These are phyloP conservation scores for Bujurquina vittata DNA, from an alignment of 2,113 vertebrate species.

Conservation along the genomic window DNA sequence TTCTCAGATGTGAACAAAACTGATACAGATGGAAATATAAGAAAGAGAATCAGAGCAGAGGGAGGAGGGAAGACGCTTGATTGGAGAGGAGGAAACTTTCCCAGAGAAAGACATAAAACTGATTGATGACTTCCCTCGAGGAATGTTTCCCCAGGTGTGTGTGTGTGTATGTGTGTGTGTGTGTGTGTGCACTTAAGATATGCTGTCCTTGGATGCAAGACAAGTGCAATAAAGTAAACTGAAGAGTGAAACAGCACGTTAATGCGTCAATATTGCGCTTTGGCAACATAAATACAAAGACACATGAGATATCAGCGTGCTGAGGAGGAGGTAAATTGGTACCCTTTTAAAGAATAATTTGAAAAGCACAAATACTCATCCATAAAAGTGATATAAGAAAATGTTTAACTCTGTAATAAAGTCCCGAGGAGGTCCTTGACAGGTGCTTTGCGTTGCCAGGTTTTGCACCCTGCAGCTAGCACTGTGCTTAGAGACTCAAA, in stretches of 20 bases:
- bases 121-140: slow-evolving; percentile 85
- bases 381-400: slow-evolving; percentile 14
- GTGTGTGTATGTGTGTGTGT: slow-evolving; percentile 17
- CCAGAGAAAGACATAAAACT: slow-evolving; percentile 83
- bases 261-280: slow-evolving; percentile 59
- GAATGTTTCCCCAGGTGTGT: slow-evolving; percentile 84
- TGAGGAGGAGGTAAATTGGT: slow-evolving; percentile 21
- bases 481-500: slow-evolving; percentile 36
- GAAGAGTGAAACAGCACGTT: slow-evolving; percentile 62
- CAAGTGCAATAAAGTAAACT: slow-evolving; percentile 79
- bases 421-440: slow-evolving; percentile 50
- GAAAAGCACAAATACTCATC: slow-evolving; percentile 16
- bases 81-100: slow-evolving; percentile 78
- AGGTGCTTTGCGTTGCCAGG: slow-evolving; percentile 55
- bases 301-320: slow-evolving; percentile 26
- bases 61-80: slow-evolving; percentile 64
- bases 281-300: slow-evolving; percentile 45
- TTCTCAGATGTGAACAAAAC: slow-evolving; percentile 80
- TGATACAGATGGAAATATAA: slow-evolving; percentile 81
- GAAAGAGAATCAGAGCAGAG: slow-evolving; percentile 47
- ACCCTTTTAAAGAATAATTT: slow-evolving; percentile 17
- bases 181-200: slow-evolving; percentile 56
- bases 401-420: slow-evolving; percentile 24
- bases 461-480: slow-evolving; percentile 49
- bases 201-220: slow-evolving; percentile 76